Evolutionary conservation across 2,797 vertebrate genomes (phyloP), one percentile per base, ranked within the genome.

Genomic region (Philypnodon macrostomus): DNA sequence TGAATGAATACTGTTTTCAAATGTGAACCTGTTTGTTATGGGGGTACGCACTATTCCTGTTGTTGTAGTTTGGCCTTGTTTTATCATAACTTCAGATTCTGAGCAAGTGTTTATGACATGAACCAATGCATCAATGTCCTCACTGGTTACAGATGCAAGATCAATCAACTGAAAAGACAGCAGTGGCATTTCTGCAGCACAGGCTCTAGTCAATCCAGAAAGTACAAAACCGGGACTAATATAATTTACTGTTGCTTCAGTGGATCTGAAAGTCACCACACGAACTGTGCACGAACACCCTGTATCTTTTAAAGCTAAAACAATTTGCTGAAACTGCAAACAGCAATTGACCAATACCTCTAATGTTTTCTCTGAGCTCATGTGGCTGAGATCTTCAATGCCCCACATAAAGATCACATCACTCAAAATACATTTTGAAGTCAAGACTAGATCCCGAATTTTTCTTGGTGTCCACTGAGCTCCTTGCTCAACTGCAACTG

Each of bases 331-430:
- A 71, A 88, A 91, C 14, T 80, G 64, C 67, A 93, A 91, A 63
- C 93, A 95, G 58, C 81, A 91, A 59, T 82, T 85, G 17, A 90
- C 81, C 67, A 93, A 13, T 19, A 60, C 57, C 24, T 89, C 67
- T 31, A 93, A 69, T 0, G 70, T 71, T 41, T 59, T 70, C 16
- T 84, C 35, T 32, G 89, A 61, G n/a, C 77, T 82, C 24, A 89
- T 57, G 52, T 87, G 77, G 10, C 67, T 83, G 24, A 93, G 44
- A 58, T 88, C 88, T 38, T 90, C 84, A 47, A 88, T 80, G 23
- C 89, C 89, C 87, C 91, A 92, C 53, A 94, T 63, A 53, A 92
- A 93, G 32, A 95, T 68, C 39, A 93, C 29, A 12, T 91, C 84
- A 12, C 81, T 63, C 10, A 86, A 73, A 56, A 79, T 69, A 4